Conservation (phyloP, 2,113 vertebrate species). For the Pedetes capensis region DNA sequence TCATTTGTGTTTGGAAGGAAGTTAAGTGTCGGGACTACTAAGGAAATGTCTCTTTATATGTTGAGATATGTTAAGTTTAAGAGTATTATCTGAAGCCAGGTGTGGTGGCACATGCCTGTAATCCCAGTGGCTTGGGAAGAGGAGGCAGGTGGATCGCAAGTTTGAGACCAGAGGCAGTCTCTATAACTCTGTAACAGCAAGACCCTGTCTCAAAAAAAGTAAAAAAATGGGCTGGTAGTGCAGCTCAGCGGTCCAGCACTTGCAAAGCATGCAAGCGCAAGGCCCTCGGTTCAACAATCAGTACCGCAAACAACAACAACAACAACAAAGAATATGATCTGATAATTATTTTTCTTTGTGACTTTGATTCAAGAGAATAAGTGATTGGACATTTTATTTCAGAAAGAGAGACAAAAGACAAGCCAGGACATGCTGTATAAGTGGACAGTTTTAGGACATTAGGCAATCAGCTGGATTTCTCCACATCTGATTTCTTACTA, state of each 20-base stretch:
- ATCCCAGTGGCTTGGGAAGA: too few relatives aligned
- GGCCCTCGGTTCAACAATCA: too few relatives aligned
- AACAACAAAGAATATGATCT: too few relatives aligned
- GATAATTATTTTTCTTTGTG: background rate
- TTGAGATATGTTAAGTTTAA: background rate
- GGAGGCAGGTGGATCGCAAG: too few relatives aligned
- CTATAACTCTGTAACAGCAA: too few relatives aligned
- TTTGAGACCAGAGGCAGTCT: too few relatives aligned
- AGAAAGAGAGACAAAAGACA: background rate
- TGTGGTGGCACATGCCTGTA: too few relatives aligned
- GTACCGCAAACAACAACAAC: too few relatives aligned
- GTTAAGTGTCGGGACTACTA: background rate
- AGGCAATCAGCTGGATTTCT: background rate
- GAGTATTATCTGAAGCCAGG: background rate
- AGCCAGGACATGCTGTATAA: background rate
- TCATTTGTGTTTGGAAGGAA: background rate
- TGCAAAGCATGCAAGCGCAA: too few relatives aligned
- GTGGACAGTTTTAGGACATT: background rate
- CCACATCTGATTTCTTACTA: conserved; percentile 26
- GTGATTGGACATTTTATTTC: background rate
- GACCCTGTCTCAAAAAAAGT: too few relatives aligned
- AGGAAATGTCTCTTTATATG: background rate
- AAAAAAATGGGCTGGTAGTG: too few relatives aligned
- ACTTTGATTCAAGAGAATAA: background rate
- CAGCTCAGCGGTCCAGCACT: too few relatives aligned